These are phyloP conservation scores for Catharus fuscescens DNA, from an alignment of 2,113 vertebrate species.

Conservation along the genomic window DNA sequence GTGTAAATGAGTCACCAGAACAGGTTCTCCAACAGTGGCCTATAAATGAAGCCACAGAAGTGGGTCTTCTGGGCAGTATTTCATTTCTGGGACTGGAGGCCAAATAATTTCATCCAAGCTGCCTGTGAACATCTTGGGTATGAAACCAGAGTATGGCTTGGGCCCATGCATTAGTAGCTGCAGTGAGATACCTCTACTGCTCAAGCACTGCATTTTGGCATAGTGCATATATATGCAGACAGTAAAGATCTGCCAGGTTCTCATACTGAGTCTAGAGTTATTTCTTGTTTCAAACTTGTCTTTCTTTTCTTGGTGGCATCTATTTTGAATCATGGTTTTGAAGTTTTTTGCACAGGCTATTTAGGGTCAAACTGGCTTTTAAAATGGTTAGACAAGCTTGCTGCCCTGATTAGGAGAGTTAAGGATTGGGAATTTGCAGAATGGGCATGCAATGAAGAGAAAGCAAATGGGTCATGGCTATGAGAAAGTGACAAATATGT, in stretches of 20 bases:
- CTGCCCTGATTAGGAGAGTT: background rate
- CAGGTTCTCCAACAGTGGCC: background rate
- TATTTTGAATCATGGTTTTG: background rate
- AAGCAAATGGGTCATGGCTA: background rate
- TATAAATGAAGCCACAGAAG: background rate
- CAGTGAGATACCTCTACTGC: background rate
- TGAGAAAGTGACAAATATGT: background rate
- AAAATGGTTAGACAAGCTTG: background rate
- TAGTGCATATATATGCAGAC: background rate
- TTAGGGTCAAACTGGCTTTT: background rate
- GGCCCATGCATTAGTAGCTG: background rate
- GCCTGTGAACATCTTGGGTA: background rate
- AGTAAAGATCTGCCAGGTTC: background rate
- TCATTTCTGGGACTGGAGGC: background rate
- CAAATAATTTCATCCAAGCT: background rate
- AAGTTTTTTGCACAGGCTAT: background rate
- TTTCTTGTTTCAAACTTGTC: background rate
- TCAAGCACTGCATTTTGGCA: slow-evolving; percentile 17
- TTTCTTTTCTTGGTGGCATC: background rate
- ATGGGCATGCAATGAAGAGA: background rate
- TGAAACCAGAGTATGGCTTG: background rate
- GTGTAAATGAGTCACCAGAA: background rate
- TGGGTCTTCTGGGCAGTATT: background rate
- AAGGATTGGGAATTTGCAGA: background rate
- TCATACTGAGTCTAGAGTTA: background rate